Evolutionary conservation across 2,113 vertebrate genomes (phyloP).

Genomic region (Cygnus buccinator): DNA sequence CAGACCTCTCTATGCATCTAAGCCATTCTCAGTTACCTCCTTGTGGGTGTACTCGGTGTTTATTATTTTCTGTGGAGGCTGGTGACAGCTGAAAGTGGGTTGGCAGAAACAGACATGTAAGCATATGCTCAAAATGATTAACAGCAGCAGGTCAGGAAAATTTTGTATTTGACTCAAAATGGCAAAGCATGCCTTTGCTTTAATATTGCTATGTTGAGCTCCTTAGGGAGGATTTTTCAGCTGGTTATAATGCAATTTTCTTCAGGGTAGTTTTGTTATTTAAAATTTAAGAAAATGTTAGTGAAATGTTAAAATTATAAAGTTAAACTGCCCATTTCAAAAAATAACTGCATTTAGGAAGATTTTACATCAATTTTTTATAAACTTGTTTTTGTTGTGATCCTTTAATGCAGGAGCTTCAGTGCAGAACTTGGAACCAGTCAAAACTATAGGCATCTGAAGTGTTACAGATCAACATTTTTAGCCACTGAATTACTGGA

Average conservation of each 20-base stretch:
- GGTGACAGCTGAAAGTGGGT: conserved; percentile 53
- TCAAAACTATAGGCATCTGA: conserved; percentile 8
- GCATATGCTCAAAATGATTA: conserved; percentile 30
- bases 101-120: conserved; percentile 24
- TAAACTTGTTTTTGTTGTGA: not conserved
- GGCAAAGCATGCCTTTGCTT: not conserved
- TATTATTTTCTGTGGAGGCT: conserved; percentile 46
- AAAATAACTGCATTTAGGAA: not conserved
- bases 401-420: conserved; percentile 18
- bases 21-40: not conserved
- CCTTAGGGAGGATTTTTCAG: not conserved
- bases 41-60: conserved; percentile 15
- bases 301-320: not conserved
- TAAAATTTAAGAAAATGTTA: not conserved
- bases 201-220: not conserved
- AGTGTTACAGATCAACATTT: not conserved
- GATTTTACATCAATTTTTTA: not conserved
- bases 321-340: not conserved
- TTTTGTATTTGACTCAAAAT: not conserved
- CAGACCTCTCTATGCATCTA: not conserved
- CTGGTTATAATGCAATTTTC: not conserved
- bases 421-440: not conserved
- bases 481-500: conserved; percentile 21
- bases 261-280: not conserved
- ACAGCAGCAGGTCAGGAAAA: conserved; percentile 15